A percentile compares a stretch with the other conserved stretches of the same genome.
Evolutionary conservation across 1,140 invertebrate species (phyloP).

Genomic region (Drosophila tropicalis): DNA sequence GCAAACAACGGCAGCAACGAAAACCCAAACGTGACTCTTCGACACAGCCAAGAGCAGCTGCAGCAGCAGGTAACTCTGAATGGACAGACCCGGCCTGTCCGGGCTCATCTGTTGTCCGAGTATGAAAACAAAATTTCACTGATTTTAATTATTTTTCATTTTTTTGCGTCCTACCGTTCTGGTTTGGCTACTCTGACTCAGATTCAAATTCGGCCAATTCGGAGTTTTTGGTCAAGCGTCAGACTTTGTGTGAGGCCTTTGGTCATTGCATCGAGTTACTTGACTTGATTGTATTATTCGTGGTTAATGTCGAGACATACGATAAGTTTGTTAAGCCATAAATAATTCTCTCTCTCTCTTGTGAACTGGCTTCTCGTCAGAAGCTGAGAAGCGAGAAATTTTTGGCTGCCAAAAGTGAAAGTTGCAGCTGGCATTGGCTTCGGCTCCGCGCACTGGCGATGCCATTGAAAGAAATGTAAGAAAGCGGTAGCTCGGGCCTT

Average conservation of each 20-base stretch:
- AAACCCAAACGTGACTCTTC: conserved; percentile 21
- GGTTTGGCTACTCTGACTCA: conserved; percentile 54
- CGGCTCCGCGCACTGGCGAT: conserved; percentile 42
- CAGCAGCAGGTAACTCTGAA: conserved; percentile 36
- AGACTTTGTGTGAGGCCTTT: conserved; percentile 19
- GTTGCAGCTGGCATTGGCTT: conserved; percentile 65
- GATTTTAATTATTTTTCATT: conserved; percentile 73
- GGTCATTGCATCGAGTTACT: conserved; percentile 11
- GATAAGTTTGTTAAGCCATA: conserved; percentile 72
- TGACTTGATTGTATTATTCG: conserved; percentile 28
- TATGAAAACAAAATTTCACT: conserved; percentile 70
- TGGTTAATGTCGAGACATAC: conserved; percentile 71
- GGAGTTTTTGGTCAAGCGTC: neutral
- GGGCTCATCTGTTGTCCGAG: neutral
- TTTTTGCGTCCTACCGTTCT: conserved; percentile 61
- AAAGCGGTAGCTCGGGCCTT: conserved; percentile 52
- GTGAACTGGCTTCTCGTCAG: conserved; percentile 56
- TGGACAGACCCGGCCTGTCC: conserved; percentile 15
- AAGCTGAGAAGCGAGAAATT: conserved; percentile 74
- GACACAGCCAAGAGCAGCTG: conserved; percentile 28
- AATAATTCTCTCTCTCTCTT: conserved; percentile 54
- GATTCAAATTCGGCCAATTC: neutral
- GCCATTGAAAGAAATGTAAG: conserved; percentile 75
- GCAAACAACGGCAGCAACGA: conserved; percentile 41
- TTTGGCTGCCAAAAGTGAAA: conserved; percentile 80